phyloP scores from a whole-genome alignment of 2,797 vertebrate species.

The Sebastes dallii region DNA sequence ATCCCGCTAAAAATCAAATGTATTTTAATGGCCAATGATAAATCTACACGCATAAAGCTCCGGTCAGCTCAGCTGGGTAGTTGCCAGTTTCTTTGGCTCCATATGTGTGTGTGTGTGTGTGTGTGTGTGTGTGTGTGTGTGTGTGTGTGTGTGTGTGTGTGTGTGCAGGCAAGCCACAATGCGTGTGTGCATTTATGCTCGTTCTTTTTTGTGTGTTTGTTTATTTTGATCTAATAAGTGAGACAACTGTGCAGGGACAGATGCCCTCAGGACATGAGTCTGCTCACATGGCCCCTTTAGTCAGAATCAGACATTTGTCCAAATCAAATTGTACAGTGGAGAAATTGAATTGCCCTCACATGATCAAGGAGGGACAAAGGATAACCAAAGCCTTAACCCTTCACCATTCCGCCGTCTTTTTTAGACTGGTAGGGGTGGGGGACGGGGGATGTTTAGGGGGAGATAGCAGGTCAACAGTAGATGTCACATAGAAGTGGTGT shows the following conservation, averaged over 20 bases:
- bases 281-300: slow-evolving; percentile 64
- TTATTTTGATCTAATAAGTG: slow-evolving; percentile 53
- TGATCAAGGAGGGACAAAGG: slow-evolving; percentile 45
- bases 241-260: slow-evolving; percentile 48
- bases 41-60: slow-evolving; percentile 71
- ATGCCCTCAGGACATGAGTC: slow-evolving; percentile 42
- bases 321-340: slow-evolving; percentile 69
- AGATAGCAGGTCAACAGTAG: no score
- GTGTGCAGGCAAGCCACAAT: not conserved
- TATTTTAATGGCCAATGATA: slow-evolving; percentile 79
- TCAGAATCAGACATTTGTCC: slow-evolving; percentile 68
- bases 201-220: not conserved
- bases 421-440: no score
- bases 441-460: no score
- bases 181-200: slow-evolving; percentile 9
- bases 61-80: slow-evolving; percentile 38
- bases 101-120: slow-evolving; percentile 4
- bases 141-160: slow-evolving; percentile 1
- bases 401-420: no score
- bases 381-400: slow-evolving; percentile 21
- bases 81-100: slow-evolving; percentile 36
- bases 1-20: slow-evolving; percentile 74
- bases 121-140: not conserved
- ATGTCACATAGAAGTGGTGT: no score
- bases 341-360: slow-evolving; percentile 69